Base-by-base conservation (phyloP, 2,888 invertebrate species). In the Isoperla grammatica region DNA sequence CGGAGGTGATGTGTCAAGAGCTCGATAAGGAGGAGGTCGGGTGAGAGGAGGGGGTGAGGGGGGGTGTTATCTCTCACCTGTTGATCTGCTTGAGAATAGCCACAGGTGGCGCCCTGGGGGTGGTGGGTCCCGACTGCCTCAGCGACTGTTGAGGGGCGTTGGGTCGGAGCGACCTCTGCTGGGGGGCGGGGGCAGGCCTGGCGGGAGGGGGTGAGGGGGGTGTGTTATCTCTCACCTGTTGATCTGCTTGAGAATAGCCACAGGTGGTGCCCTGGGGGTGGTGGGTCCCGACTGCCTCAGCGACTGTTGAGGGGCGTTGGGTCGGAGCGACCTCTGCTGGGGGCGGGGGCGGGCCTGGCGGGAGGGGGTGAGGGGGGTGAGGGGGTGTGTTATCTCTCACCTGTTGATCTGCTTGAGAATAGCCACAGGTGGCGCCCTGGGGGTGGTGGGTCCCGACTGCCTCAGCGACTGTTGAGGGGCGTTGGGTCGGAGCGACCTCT, bases 371-470 rank as follows among this genome's bases (percentile, higher is more conserved):
- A 35, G 74, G 74, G 55, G n/a, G n/a, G n/a, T n/a, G n/a, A n/a
- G n/a, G n/a, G n/a, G n/a, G n/a, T n/a, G n/a, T n/a, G n/a, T n/a
- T n/a, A n/a, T n/a, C n/a, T n/a, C n/a, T n/a, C 72, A 87, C 87
- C 81, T 85, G 78, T 93, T 90, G 65, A 93, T 91, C 76, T 92
- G 92, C 73, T 92, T 91, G 59, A 93, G 79, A 69, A 92, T 92
- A 43, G 91, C 79, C 49, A 91, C 84, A 0, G 90, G 83, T 0
- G 86, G 80, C 39, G 82, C 78, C 63, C 76, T 78, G 1, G 79
- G 76, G 20, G 69, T 72, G 61, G 78, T 78, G 13, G 61, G 45
- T 11, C 39, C 48, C 1, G 37, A 22, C 13, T 48, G 43, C 15
- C 60, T 6, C 22, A 50, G 39, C 35, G 59, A 20, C 17, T 45